These are phyloP conservation scores for Netelia melanura DNA, from an alignment of 2,888 invertebrate species.

Conservation along the genomic window DNA sequence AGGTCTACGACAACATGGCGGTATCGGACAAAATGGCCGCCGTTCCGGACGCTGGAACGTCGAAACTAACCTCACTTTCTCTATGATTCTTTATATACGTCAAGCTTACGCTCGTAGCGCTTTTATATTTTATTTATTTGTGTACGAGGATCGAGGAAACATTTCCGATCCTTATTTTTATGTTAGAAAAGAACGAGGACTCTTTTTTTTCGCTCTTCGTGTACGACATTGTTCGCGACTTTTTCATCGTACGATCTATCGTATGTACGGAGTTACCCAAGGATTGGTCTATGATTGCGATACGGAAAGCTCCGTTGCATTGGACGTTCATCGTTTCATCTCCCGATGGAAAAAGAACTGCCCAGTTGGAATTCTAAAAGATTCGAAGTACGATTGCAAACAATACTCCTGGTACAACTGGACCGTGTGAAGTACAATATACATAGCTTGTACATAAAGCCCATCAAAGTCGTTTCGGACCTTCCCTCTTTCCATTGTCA, in stretches of 20 bases:
- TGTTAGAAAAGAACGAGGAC: too few relatives aligned
- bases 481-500: slow-evolving; percentile 20
- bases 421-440: slow-evolving; percentile 77
- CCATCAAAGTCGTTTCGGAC: neutral
- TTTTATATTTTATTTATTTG: too few relatives aligned
- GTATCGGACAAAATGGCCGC: too few relatives aligned
- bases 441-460: neutral
- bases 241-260: neutral
- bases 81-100: too few relatives aligned
- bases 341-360: slow-evolving; percentile 16
- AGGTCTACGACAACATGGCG: too few relatives aligned
- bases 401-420: slow-evolving; percentile 74
- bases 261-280: slow-evolving; percentile 17
- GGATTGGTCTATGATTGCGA: slow-evolving; percentile 43
- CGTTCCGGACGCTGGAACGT: too few relatives aligned
- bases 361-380: slow-evolving; percentile 10
- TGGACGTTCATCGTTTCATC: slow-evolving; percentile 34
- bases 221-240: slow-evolving; percentile 33
- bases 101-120: too few relatives aligned
- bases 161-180: too few relatives aligned
- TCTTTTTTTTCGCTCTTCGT: neutral
- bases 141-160: too few relatives aligned
- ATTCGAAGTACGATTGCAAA: slow-evolving; percentile 56
- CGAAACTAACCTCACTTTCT: too few relatives aligned
- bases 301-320: slow-evolving; percentile 33